phyloP scores from a whole-genome alignment of 2,113 vertebrate genomes.

The Pheucticus melanocephalus region DNA sequence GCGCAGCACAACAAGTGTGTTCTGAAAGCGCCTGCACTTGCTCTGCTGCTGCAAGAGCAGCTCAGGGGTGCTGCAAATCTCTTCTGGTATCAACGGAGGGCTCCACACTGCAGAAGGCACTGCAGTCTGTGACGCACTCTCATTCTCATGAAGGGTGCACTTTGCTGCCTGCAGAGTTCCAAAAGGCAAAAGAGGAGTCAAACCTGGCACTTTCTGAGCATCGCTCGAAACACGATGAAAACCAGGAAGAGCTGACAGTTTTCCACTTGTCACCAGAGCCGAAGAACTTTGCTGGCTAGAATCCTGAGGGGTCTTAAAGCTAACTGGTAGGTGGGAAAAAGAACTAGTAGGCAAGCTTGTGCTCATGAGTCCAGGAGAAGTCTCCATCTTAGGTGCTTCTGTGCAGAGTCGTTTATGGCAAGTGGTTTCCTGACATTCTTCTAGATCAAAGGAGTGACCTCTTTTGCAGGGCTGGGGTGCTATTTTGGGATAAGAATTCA shows the following conservation, averaged over 20 bases:
- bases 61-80: slow-evolving; percentile 62
- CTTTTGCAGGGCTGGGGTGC: slow-evolving; percentile 84
- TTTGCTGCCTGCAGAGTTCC: slow-evolving; percentile 63
- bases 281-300: slow-evolving; percentile 58
- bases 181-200: slow-evolving; percentile 66
- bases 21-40: slow-evolving; percentile 86
- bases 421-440: slow-evolving; percentile 48
- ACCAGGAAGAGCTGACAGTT: slow-evolving; percentile 11
- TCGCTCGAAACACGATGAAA: slow-evolving; percentile 37
- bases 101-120: slow-evolving; percentile 43
- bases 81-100: slow-evolving; percentile 49
- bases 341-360: neutral
- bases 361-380: slow-evolving; percentile 28
- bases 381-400: slow-evolving; percentile 40
- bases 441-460: slow-evolving; percentile 50
- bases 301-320: slow-evolving; percentile 61
- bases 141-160: slow-evolving; percentile 28
- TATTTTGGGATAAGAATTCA: slow-evolving; percentile 88
- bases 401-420: slow-evolving; percentile 64
- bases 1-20: slow-evolving; percentile 86
- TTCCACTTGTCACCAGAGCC: slow-evolving; percentile 53
- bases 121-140: slow-evolving; percentile 19
- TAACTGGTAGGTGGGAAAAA: slow-evolving; percentile 19
- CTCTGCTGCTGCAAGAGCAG: slow-evolving; percentile 59
- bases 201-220: slow-evolving; percentile 51